These are phyloP conservation scores for Bradypodion pumilum DNA, from an alignment of 2,797 vertebrate species.

Conservation along the genomic window DNA sequence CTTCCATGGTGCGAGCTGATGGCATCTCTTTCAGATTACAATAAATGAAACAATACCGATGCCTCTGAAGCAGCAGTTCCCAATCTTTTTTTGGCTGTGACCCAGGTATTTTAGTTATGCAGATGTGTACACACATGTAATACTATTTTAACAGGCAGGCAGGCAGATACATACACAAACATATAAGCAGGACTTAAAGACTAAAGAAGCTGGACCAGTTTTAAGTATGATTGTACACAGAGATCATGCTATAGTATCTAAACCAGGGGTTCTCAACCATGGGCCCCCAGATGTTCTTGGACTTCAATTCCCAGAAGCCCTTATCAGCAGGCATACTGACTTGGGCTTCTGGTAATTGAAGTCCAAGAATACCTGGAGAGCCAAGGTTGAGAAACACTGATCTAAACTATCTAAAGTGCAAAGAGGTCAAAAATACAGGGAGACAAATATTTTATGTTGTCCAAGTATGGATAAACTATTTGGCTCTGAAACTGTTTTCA, in stretches of 20 bases:
- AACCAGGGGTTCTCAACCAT: too few species aligned
- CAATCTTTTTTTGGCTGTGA: too few species aligned
- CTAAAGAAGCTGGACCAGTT: slow-evolving; percentile 43
- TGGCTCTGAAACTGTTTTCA: slow-evolving; percentile 68
- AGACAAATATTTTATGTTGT: slow-evolving; percentile 71
- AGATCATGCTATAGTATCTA: slow-evolving; percentile 49
- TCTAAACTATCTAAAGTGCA: slow-evolving; percentile 54
- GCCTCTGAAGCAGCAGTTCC: too few species aligned
- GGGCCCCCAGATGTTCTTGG: too few species aligned
- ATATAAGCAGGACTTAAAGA: slow-evolving; percentile 40
- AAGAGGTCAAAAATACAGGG: slow-evolving; percentile 39
- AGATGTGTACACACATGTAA: background rate
- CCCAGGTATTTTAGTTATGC: background rate
- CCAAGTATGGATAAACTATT: slow-evolving; percentile 79
- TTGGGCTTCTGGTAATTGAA: too few species aligned
- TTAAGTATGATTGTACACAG: slow-evolving; percentile 45
- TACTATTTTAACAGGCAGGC: background rate
- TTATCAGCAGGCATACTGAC: too few species aligned
- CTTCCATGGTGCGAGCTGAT: too few species aligned
- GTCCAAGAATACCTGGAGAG: too few species aligned
- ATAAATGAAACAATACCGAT: too few species aligned
- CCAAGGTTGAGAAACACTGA: too few species aligned
- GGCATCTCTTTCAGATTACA: too few species aligned
- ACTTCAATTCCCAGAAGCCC: too few species aligned
- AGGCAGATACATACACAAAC: background rate